A percentile compares a stretch with the other conserved stretches of the same genome.
These are phyloP conservation scores for Colius striatus DNA, from an alignment of 2,113 vertebrate genomes.

Conservation along the genomic window DNA sequence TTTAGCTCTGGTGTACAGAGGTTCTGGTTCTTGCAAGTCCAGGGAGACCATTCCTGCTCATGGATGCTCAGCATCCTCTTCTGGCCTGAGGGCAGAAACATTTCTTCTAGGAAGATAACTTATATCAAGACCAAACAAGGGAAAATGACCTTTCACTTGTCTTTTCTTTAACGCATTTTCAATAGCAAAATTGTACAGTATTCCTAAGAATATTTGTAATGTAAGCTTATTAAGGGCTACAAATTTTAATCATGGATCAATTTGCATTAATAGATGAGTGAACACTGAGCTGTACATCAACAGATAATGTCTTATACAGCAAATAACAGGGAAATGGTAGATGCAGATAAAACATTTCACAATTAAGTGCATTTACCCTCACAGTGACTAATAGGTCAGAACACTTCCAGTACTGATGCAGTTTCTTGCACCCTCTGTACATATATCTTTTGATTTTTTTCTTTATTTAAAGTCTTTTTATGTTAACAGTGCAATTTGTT, in stretches of 20 bases:
- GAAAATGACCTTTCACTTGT: not conserved
- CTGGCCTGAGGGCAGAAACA: not conserved
- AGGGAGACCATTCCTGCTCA: not conserved
- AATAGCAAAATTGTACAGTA: not conserved
- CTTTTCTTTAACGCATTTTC: not conserved
- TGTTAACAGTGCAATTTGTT: not conserved
- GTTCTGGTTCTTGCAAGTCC: not conserved
- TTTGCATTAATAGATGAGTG: not conserved
- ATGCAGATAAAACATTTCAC: not conserved
- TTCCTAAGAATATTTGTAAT: not conserved
- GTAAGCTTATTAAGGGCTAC: not conserved
- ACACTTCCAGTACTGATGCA: not conserved
- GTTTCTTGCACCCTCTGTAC: not conserved
- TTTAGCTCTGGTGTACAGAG: not conserved
- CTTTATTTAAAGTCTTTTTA: not conserved
- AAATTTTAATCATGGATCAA: not conserved
- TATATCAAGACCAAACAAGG: not conserved
- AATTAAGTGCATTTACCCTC: not conserved
- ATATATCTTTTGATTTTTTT: not conserved
- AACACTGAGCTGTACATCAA: not conserved
- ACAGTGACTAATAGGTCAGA: not conserved
- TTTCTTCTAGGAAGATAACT: not conserved
- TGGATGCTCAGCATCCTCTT: not conserved
- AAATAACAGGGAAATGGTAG: not conserved
- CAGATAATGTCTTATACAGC: not conserved